Percentiles rank a stretch among this genome's conserved stretches.
Evolutionary conservation across 1,140 invertebrate genomes (phyloP).

Genomic region (Alviniconcha marisindica): DNA sequence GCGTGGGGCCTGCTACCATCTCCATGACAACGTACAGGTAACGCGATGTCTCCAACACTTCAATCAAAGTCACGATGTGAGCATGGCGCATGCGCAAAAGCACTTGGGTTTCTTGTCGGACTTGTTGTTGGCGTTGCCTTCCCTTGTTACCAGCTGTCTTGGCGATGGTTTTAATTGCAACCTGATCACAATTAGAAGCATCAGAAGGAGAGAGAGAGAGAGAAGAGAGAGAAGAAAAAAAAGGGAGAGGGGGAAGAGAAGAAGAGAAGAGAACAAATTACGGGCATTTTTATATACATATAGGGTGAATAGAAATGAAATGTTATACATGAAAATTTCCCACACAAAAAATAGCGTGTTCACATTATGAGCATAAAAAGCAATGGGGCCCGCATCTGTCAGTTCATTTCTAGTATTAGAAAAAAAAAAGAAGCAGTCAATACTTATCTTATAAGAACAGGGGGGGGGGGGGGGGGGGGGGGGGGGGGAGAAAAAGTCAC

Average conservation of each 20-base stretch:
- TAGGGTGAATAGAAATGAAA: no score
- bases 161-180: constrained; percentile 12
- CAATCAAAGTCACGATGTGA: background rate
- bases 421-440: no score
- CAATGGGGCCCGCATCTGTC: no score
- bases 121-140: constrained; percentile 14
- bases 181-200: background rate
- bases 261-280: no score
- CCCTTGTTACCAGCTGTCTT: constrained; percentile 5
- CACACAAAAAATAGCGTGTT: no score
- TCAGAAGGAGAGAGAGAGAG: background rate
- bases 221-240: background rate
- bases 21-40: constrained; percentile 30
- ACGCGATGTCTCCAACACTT: constrained; percentile 11
- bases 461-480: no score
- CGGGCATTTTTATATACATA: no score
- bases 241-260: background rate
- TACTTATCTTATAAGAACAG: no score
- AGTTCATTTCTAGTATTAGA: no score
- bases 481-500: no score
- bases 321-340: no score
- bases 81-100: constrained; percentile 23
- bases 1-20: background rate
- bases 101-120: background rate
- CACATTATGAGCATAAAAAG: no score